Percentiles rank a stretch among this genome's conserved stretches.
phyloP scores from a whole-genome alignment of 1,140 invertebrate genomes.

The Nephotettix cincticeps region DNA sequence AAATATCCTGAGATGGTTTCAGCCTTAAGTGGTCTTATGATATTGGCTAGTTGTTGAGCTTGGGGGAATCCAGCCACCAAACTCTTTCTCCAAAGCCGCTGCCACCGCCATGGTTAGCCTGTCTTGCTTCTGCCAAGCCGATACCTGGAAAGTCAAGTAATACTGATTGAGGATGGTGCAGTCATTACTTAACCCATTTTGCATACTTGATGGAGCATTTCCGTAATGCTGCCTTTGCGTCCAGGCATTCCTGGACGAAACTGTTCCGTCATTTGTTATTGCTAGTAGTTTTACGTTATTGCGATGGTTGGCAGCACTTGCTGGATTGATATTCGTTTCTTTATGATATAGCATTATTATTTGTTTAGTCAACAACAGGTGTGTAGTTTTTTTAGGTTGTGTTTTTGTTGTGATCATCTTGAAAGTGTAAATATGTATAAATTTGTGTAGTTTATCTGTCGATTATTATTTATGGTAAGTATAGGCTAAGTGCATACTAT shows the following conservation, averaged over 20 bases:
- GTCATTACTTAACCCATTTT: not conserved
- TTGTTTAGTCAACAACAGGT: no score
- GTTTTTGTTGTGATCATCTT: no score
- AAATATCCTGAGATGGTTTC: no score
- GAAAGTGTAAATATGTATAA: no score
- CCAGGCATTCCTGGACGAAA: not conserved
- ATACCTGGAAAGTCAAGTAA: constrained; percentile 49
- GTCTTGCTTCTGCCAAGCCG: constrained; percentile 70
- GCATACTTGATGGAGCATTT: not conserved
- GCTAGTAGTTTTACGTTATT: no score
- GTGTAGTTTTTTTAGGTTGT: no score
- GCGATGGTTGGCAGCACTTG: not conserved
- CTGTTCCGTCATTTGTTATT: not conserved
- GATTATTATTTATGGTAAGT: no score
- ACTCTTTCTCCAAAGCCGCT: constrained; percentile 81
- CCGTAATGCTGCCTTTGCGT: not conserved
- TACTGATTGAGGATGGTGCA: not conserved
- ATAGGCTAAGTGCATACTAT: no score
- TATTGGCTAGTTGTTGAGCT: no score
- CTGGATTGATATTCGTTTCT: no score
- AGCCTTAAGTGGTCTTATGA: no score
- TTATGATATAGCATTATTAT: not conserved
- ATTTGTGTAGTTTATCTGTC: no score
- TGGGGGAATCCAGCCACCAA: constrained; percentile 87
- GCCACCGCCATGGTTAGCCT: constrained; percentile 82